Conservation (phyloP, 35 echinoderm and acorn worm genomes). For the Acanthaster planci region DNA sequence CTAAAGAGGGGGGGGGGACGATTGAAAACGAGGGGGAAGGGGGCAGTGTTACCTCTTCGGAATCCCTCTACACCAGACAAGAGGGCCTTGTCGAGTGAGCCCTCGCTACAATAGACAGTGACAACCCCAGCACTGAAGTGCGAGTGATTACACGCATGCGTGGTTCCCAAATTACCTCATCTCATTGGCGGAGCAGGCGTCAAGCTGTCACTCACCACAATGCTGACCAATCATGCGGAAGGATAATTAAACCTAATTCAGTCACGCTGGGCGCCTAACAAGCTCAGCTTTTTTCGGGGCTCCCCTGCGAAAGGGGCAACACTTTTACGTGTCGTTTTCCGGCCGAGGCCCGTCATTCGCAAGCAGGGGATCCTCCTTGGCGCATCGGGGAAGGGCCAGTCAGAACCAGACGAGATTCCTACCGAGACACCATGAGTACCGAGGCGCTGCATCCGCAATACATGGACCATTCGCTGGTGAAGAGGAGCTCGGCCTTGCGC, state of each 20-base stretch:
- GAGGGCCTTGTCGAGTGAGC: background rate
- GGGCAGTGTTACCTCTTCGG: background rate
- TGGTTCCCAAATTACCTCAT: conserved; percentile 72
- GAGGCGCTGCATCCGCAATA: conserved; percentile 68
- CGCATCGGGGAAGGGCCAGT: background rate
- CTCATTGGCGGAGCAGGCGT: conserved; percentile 67
- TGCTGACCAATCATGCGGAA: conserved; percentile 72
- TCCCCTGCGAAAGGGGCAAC: background rate
- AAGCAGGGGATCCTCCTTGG: background rate
- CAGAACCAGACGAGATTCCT: background rate
- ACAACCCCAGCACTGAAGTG: conserved; percentile 25
- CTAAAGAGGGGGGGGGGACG: background rate
- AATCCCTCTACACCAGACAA: conserved; percentile 2
- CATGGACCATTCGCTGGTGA: conserved; percentile 62
- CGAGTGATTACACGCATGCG: conserved; percentile 59
- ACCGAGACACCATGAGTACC: conserved; percentile 35
- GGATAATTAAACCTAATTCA: conserved; percentile 83
- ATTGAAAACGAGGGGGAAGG: background rate
- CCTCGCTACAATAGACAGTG: conserved; percentile 24
- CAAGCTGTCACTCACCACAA: conserved; percentile 69
- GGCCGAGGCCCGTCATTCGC: background rate
- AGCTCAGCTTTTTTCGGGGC: background rate
- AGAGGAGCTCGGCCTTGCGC: conserved; percentile 64
- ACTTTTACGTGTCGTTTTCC: conserved; percentile 33
- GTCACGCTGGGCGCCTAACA: conserved; percentile 45